Base-by-base conservation (phyloP, 2,888 invertebrate species). In the Drosophila anomalata region DNA sequence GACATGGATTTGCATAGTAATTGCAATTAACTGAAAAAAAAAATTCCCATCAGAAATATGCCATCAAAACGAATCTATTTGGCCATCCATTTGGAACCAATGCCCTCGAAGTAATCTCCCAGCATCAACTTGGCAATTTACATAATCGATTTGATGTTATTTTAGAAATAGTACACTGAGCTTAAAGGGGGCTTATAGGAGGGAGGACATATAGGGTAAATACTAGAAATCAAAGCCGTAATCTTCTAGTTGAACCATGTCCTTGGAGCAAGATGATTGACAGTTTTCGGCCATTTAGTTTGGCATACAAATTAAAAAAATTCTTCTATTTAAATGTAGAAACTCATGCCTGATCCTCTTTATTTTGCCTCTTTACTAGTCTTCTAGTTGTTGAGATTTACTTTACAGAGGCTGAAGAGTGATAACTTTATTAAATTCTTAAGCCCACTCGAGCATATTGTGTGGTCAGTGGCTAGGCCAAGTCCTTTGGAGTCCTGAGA, bases 21-120 rank as follows among this genome's bases (percentile, higher is more conserved):
- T 47, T 47, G 47, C 41, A 42, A 20, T 42, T 42, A 42, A 17
- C 41, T 9, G 41, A 29, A 29, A 42, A 11, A 20, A 42, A 8
- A 42, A 14, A 36, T 36, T 6, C 2, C n/a, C 2, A 36, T 14
- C 36, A n/a, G 7, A n/a, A 36, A 36, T 36, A 36, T 36, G 5
- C 33, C 12, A 5, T 33, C 33, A 12, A 33, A 33, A n/a, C 33
- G 41, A 41, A 41, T 14, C 41, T 17, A 14, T 41, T 41, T 41
- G 41, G 14, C 17, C 41, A 14, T 41, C 41, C 2, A 41, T 14
- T 41, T n/a, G 9, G 8, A 41, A 17, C 41, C n/a, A 17, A 17
- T 41, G 17, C 41, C 5, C 14, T 8, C 14, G 9, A 14, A 41
- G 17, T 41, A 41, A 41, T 41, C 41, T n/a, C 41, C 2, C 3